Base-by-base conservation (phyloP, 2,888 invertebrate genomes). In the Lepidonotus clava region DNA sequence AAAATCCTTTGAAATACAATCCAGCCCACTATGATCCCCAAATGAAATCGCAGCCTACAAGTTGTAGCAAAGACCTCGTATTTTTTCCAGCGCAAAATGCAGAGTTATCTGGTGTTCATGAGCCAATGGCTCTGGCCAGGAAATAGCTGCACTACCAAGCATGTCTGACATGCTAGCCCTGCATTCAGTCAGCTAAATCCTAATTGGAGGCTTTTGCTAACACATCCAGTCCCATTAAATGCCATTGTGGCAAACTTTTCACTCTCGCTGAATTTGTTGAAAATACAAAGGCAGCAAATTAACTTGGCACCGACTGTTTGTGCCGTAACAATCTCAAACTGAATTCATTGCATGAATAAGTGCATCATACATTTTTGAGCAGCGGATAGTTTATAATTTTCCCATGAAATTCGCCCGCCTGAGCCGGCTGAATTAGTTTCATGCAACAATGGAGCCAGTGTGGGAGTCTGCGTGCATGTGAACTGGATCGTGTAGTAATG, bases 201-300 rank as follows among this genome's bases (percentile, higher is more conserved):
- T 80, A 46, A 80, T 80, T 80, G 80, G 41, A 28, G 80, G 46
- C 80, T 34, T 41, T 46, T 46, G 80, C 80, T 80, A 41, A 51
- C 32, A 76, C 76, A 76, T 40, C 38, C 80, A 32, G 28, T 32
- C 28, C 80, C 80, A 80, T 80, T 80, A 80, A 51, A 51, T 32
- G 80, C 80, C 80, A 80, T 80, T 80, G 80, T 80, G 51, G 80
- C 46, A 41, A 80, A 80, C 46, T 80, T 80, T 80, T 80, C 80
- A 51, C 80, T 80, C 71, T 71, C 71, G 71, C 71, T 38, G 71
- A 71, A 71, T 71, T 71, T 71, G 71, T 71, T 71, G 71, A 71
- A 71, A 71, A 71, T 38, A 71, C 71, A 71, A 71, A 18, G 66
- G 36, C 36, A 14, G 38, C 71, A 71, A 71, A 71, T 71, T 71